Conservation (phyloP, 2,113 vertebrate genomes). For the Thalassarche chlororhynchos region DNA sequence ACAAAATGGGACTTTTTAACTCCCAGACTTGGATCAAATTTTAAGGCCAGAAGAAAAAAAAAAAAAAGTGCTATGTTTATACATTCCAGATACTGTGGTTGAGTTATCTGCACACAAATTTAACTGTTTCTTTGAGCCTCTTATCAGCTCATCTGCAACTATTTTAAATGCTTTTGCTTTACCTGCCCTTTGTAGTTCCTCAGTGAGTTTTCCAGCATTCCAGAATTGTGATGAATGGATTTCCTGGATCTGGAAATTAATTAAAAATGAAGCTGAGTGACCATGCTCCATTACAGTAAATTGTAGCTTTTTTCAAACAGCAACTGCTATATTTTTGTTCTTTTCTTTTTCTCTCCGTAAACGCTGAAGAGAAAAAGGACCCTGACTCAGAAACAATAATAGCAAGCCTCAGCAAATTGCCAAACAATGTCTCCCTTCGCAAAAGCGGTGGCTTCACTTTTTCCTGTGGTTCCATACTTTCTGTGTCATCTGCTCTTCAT, state of each 20-base stretch:
- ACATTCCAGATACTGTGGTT: constrained; percentile 74
- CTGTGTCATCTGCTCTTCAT: neutral
- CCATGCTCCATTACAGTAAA: neutral
- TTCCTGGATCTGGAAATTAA: constrained; percentile 58
- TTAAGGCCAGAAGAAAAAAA: constrained; percentile 68
- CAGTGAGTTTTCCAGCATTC: constrained; percentile 44
- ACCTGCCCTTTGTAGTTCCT: constrained; percentile 62
- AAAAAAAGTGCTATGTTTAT: constrained; percentile 71
- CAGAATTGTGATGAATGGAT: constrained; percentile 55
- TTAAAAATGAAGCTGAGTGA: constrained; percentile 41
- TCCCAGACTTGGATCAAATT: constrained; percentile 84
- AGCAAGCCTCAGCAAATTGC: neutral
- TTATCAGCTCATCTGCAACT: constrained; percentile 67
- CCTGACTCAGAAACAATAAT: neutral
- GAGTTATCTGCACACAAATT: constrained; percentile 72
- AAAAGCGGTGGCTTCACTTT: neutral
- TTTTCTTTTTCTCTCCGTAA: neutral
- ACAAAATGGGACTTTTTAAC: constrained; percentile 87
- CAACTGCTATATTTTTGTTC: neutral
- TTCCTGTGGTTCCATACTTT: neutral
- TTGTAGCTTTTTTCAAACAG: neutral
- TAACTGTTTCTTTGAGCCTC: constrained; percentile 72
- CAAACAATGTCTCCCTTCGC: neutral
- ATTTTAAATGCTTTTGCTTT: constrained; percentile 69
- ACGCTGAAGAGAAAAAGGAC: neutral